Percentiles rank a stretch among this genome's conserved stretches.
phyloP scores from a whole-genome alignment of 2,888 invertebrate species.

The Prenolepis imparis region DNA sequence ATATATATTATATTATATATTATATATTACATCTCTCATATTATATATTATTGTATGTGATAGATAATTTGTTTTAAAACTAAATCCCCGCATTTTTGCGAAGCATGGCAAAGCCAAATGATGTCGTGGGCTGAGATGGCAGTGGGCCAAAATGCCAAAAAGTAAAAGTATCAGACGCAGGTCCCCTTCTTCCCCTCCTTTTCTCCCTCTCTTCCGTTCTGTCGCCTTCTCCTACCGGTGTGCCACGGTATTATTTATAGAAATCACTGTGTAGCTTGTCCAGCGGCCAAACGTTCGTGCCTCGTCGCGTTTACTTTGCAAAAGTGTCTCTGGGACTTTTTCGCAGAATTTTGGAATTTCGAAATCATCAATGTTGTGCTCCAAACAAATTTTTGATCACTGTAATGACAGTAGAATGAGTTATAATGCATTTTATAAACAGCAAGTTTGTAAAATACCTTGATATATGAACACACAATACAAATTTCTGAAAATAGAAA shows the following conservation, averaged over 20 bases:
- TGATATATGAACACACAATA: slow-evolving; percentile 2
- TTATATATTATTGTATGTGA: too few species aligned
- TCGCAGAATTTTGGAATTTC: slow-evolving; percentile 38
- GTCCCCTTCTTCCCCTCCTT: slow-evolving; percentile 69
- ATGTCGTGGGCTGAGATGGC: slow-evolving; percentile 60
- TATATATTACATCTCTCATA: too few species aligned
- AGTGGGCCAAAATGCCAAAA: slow-evolving; percentile 80
- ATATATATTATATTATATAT: too few species aligned
- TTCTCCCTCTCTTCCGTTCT: slow-evolving; percentile 71
- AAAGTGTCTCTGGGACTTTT: slow-evolving; percentile 66
- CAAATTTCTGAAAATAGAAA: slow-evolving; percentile 17
- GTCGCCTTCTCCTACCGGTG: slow-evolving; percentile 75
- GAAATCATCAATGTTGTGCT: slow-evolving; percentile 39
- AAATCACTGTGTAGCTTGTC: slow-evolving; percentile 84
- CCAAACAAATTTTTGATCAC: slow-evolving; percentile 3
- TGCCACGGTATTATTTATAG: slow-evolving; percentile 84
- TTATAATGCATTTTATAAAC: slow-evolving; percentile 27
- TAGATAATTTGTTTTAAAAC: background rate
- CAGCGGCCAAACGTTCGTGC: slow-evolving; percentile 81
- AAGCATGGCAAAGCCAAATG: slow-evolving; percentile 5
- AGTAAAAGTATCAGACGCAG: slow-evolving; percentile 77
- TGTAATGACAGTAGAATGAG: slow-evolving; percentile 31
- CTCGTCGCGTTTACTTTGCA: slow-evolving; percentile 75
- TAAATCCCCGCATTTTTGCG: slow-evolving; percentile 32
- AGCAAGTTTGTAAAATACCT: slow-evolving; percentile 25